These are phyloP conservation scores for Neogobius melanostomus DNA, from an alignment of 2,113 vertebrate genomes.

Conservation along the genomic window DNA sequence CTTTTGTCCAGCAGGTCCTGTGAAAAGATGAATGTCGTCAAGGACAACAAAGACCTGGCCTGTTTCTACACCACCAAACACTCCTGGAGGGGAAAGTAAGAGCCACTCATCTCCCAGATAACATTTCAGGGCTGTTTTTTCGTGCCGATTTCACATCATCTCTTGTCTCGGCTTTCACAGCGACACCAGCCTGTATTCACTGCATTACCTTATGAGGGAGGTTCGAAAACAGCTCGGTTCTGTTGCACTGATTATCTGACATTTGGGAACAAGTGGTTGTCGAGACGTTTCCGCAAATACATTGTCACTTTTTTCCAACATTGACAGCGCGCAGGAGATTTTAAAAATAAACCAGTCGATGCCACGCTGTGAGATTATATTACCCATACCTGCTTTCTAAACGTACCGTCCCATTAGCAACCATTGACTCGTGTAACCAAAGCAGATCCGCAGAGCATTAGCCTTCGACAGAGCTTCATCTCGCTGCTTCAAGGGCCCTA, in stretches of 20 bases:
- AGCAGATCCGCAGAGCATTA: slow-evolving; percentile 51
- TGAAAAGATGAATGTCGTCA: slow-evolving; percentile 97
- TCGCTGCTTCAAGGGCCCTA: slow-evolving; percentile 23
- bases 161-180: background rate
- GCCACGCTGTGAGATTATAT: slow-evolving; percentile 39
- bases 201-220: background rate
- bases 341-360: slow-evolving; percentile 11
- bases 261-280: background rate
- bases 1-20: slow-evolving; percentile 76
- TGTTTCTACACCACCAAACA: slow-evolving; percentile 99
- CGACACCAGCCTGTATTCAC: background rate
- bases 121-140: background rate
- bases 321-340: too few relatives aligned
- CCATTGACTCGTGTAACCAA: slow-evolving; percentile 55
- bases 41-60: slow-evolving; percentile 98
- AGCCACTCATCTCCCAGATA: slow-evolving; percentile 25
- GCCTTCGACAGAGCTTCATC: slow-evolving; percentile 43
- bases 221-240: slow-evolving; percentile 19
- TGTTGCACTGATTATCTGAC: slow-evolving; percentile 51
- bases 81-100: slow-evolving; percentile 99
- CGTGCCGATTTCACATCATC: background rate
- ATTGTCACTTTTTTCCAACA: too few relatives aligned
- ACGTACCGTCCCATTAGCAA: slow-evolving; percentile 55
- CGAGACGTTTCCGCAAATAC: too few relatives aligned
- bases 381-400: slow-evolving; percentile 63